Evolutionary conservation across 2,797 vertebrate species (phyloP).

Genomic region (Acanthopagrus latus): DNA sequence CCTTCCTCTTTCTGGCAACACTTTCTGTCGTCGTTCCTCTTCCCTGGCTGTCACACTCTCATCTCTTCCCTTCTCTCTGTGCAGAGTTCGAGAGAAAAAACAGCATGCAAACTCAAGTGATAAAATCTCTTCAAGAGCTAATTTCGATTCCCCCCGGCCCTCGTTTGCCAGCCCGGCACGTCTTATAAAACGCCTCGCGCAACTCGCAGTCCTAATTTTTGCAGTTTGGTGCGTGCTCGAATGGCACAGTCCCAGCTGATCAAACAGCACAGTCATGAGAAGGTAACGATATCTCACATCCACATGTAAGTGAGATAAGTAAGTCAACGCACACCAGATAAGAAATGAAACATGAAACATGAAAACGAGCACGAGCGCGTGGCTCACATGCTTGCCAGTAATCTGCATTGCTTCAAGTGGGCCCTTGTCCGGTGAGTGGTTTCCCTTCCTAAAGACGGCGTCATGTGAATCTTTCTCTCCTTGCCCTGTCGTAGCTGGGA

Average conservation of each 20-base stretch:
- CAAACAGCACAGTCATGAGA: neutral
- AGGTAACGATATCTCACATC: too few relatives aligned
- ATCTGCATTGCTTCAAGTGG: conserved; percentile 7
- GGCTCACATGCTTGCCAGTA: conserved; percentile 29
- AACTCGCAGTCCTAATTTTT: conserved; percentile 16
- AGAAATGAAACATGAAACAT: conserved; percentile 1
- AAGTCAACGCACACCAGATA: neutral
- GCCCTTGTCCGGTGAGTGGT: conserved; percentile 16
- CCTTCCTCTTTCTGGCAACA: conserved; percentile 72
- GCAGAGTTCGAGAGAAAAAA: conserved; percentile 16
- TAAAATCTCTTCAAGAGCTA: conserved; percentile 32
- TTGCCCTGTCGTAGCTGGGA: conserved; percentile 1
- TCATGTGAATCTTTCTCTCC: conserved; percentile 31
- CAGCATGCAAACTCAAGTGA: conserved; percentile 23
- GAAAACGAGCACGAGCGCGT: conserved; percentile 2
- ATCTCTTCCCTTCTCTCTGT: conserved; percentile 43
- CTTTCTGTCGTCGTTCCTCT: conserved; percentile 55
- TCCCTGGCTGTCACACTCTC: conserved; percentile 39
- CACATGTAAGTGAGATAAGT: neutral
- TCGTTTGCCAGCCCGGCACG: neutral
- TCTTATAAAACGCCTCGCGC: neutral
- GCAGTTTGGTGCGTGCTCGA: neutral
- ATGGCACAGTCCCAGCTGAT: too few relatives aligned
- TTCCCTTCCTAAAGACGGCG: conserved; percentile 43
- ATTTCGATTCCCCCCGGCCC: conserved; percentile 1